These are phyloP conservation scores for Maccullochella peelii DNA, from an alignment of 2,113 vertebrate species.

Conservation along the genomic window DNA sequence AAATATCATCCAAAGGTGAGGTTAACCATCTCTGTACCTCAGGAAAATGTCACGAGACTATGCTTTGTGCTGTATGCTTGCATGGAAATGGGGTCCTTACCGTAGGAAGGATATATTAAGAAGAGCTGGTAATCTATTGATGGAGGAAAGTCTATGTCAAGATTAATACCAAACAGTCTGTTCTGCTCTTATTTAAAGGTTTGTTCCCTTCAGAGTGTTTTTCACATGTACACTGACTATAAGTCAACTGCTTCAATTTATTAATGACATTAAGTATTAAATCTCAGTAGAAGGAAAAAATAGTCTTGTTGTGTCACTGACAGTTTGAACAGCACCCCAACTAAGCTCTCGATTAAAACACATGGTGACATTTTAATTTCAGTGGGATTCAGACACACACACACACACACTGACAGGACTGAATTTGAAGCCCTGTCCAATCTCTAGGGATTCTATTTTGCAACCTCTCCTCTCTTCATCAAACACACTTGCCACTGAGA, in stretches of 20 bases:
- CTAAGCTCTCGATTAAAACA: slow-evolving; percentile 44
- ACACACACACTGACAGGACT: neutral
- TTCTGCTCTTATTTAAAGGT: neutral
- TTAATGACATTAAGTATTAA: slow-evolving; percentile 21
- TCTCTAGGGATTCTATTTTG: neutral
- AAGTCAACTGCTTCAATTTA: slow-evolving; percentile 31
- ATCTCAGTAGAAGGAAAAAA: slow-evolving; percentile 20
- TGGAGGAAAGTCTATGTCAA: neutral
- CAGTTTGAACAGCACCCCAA: slow-evolving; percentile 36
- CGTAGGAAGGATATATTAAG: neutral
- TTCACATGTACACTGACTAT: neutral
- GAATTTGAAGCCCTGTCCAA: slow-evolving; percentile 1
- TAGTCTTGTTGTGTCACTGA: slow-evolving; percentile 3
- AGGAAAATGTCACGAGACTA: neutral
- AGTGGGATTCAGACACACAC: slow-evolving; percentile 4
- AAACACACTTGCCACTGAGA: neutral
- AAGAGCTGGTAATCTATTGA: neutral
- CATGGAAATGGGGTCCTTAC: neutral
- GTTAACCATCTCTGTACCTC: slow-evolving; percentile 19
- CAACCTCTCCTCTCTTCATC: neutral
- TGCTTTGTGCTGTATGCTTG: neutral
- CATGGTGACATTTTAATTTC: slow-evolving; percentile 61
- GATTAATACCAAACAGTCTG: neutral
- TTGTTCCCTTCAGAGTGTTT: neutral
- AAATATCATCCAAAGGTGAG: slow-evolving; percentile 21